Conservation (phyloP, 2,888 invertebrate species). For the Chorisops tibialis region DNA sequence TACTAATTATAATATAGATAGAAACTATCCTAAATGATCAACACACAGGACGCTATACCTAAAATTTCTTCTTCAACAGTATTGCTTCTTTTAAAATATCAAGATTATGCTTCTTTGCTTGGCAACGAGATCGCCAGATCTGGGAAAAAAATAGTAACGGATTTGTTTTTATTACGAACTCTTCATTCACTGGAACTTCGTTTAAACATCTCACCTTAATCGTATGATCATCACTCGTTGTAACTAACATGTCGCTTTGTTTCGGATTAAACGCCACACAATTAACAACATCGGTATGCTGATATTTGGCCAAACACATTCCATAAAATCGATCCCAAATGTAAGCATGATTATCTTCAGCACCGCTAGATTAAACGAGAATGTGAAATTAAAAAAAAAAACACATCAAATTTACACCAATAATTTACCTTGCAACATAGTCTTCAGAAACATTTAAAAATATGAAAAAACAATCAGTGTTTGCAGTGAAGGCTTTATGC, state of each 20-base stretch:
- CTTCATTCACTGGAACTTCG: not conserved
- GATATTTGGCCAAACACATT: conserved; percentile 68
- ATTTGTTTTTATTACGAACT: not conserved
- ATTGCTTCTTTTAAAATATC: too few relatives aligned
- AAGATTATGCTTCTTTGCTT: conserved; percentile 4
- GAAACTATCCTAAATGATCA: too few relatives aligned
- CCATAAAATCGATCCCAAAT: conserved; percentile 85
- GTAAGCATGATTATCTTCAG: conserved; percentile 79
- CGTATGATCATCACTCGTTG: conserved; percentile 76
- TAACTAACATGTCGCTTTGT: conserved; percentile 76
- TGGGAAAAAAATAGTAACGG: not conserved
- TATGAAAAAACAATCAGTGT: conserved; percentile 82
- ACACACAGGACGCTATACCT: too few relatives aligned
- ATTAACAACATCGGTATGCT: conserved; percentile 77
- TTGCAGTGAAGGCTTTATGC: conserved; percentile 79
- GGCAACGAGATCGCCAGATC: conserved; percentile 11
- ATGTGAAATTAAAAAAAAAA: conserved; percentile 35
- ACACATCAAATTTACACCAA: not conserved
- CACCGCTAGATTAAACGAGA: conserved; percentile 58
- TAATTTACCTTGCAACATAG: conserved; percentile 73
- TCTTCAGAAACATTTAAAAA: conserved; percentile 78
- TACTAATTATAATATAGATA: too few relatives aligned
- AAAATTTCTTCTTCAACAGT: too few relatives aligned
- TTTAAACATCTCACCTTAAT: conserved; percentile 57
- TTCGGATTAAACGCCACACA: conserved; percentile 80